Conservation (phyloP, 2,888 invertebrate genomes). For the Ganaspis brasiliensis region DNA sequence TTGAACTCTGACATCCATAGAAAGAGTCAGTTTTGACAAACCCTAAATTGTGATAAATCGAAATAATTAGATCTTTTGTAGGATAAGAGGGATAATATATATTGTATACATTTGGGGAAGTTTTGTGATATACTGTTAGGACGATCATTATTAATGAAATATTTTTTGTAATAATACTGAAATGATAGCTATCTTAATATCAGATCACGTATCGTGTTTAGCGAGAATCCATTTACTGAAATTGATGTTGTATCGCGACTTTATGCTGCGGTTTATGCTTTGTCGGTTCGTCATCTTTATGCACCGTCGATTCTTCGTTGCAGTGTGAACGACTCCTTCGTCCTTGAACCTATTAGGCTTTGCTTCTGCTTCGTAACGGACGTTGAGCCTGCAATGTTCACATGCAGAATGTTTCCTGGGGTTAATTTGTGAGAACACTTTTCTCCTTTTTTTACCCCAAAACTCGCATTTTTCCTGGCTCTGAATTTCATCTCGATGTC, state of each 20-base stretch:
- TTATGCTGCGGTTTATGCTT: conserved; percentile 60
- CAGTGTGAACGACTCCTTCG: conserved; percentile 68
- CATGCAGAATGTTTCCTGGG: conserved; percentile 34
- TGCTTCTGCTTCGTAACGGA: conserved; percentile 61
- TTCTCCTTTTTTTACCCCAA: not conserved
- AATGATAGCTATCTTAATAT: conserved; percentile 16
- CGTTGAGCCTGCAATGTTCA: conserved; percentile 46
- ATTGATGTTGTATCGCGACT: conserved; percentile 31
- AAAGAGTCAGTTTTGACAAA: too few species aligned
- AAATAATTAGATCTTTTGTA: too few species aligned
- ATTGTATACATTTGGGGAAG: too few species aligned
- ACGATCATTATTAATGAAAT: too few species aligned
- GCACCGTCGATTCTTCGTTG: conserved; percentile 61
- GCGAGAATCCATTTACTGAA: conserved; percentile 32
- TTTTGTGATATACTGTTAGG: too few species aligned
- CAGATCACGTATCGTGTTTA: conserved; percentile 31
- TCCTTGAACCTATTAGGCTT: conserved; percentile 69
- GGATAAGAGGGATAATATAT: too few species aligned
- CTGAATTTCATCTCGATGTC: too few species aligned
- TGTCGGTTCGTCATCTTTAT: conserved; percentile 64
- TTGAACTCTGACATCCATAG: too few species aligned
- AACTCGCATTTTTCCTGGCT: too few species aligned
- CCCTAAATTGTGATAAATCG: too few species aligned
- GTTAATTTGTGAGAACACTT: conserved; percentile 18
- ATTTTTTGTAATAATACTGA: not conserved